phyloP scores from a whole-genome alignment of 2,797 vertebrate species.

The Gallinago stenura region DNA sequence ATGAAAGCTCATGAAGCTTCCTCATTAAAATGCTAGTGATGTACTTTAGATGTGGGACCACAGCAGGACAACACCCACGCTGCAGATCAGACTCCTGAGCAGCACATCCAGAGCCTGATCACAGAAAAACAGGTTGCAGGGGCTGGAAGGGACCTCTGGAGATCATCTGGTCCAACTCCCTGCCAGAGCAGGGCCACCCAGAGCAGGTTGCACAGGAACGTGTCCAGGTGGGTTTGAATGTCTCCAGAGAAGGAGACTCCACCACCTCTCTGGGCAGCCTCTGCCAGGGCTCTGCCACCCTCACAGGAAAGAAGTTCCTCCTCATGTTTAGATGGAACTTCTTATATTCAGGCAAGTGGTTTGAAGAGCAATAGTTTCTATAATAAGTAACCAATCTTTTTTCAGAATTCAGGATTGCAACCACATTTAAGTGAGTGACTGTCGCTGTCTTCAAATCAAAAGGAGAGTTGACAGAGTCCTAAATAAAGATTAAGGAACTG shows the following conservation, averaged over 20 bases:
- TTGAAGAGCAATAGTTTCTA: neutral
- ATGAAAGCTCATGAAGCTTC: rapidly evolving
- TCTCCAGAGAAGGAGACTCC: too few relatives aligned
- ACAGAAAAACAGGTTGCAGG: too few relatives aligned
- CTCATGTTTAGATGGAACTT: too few relatives aligned
- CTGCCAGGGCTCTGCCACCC: too few relatives aligned
- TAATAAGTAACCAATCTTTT: neutral
- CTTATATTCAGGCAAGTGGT: neutral
- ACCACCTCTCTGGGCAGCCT: too few relatives aligned
- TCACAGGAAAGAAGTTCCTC: too few relatives aligned
- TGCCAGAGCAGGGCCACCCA: too few relatives aligned
- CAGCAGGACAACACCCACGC: rapidly evolving
- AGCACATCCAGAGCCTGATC: neutral
- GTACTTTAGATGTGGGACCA: neutral
- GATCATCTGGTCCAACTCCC: too few relatives aligned
- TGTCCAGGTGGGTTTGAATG: too few relatives aligned
- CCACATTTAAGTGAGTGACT: neutral
- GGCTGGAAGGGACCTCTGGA: too few relatives aligned
- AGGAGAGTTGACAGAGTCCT: neutral
- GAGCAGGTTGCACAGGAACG: too few relatives aligned
- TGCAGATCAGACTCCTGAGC: rapidly evolving
- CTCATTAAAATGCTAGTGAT: rapidly evolving
- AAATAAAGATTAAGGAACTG: conserved; percentile 6
- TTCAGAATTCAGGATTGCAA: neutral
- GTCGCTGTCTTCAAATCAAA: neutral